A percentile compares a stretch with the other conserved stretches of the same genome.
phyloP scores from a whole-genome alignment of 2,797 vertebrate genomes.

The Ctenopoma multispine region DNA sequence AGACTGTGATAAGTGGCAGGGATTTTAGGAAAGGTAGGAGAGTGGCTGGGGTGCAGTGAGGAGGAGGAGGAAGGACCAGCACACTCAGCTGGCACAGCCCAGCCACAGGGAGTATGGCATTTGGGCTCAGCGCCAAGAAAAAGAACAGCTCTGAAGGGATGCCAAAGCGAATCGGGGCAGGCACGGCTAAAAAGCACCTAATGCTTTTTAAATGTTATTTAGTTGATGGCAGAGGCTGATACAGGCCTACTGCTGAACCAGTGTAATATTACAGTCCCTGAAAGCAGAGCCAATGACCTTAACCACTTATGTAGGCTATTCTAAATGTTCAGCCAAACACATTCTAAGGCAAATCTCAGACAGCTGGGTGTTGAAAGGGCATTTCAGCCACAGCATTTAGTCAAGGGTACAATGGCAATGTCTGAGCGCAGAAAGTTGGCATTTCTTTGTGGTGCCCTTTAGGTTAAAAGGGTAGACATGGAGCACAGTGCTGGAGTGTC shows the following conservation, averaged over 20 bases:
- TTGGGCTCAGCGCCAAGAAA: constrained; percentile 79
- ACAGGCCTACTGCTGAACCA: constrained; percentile 57
- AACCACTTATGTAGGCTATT: constrained; percentile 72
- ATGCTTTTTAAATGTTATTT: constrained; percentile 85
- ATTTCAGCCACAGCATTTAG: constrained; percentile 69
- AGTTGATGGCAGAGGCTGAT: constrained; percentile 79
- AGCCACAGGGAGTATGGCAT: constrained; percentile 72
- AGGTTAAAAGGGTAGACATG: constrained; percentile 66
- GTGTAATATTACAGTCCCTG: constrained; percentile 68
- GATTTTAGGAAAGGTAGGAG: constrained; percentile 22
- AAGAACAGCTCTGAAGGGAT: constrained; percentile 73
- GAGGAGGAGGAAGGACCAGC: constrained; percentile 62
- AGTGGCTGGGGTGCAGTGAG: constrained; percentile 24
- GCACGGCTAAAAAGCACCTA: constrained; percentile 75
- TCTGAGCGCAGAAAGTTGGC: constrained; percentile 55
- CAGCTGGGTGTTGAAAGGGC: constrained; percentile 76
- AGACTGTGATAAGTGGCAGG: constrained; percentile 30
- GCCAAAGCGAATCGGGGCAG: constrained; percentile 72
- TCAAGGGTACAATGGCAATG: constrained; percentile 43
- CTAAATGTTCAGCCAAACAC: constrained; percentile 70
- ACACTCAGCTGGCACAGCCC: constrained; percentile 77
- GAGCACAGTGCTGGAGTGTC: constrained; percentile 47
- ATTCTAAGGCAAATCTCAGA: constrained; percentile 73
- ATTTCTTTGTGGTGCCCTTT: constrained; percentile 62
- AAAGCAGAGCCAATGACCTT: constrained; percentile 74